phyloP scores from a whole-genome alignment of 92 coral and sea anemone species.

The Porites rus region DNA sequence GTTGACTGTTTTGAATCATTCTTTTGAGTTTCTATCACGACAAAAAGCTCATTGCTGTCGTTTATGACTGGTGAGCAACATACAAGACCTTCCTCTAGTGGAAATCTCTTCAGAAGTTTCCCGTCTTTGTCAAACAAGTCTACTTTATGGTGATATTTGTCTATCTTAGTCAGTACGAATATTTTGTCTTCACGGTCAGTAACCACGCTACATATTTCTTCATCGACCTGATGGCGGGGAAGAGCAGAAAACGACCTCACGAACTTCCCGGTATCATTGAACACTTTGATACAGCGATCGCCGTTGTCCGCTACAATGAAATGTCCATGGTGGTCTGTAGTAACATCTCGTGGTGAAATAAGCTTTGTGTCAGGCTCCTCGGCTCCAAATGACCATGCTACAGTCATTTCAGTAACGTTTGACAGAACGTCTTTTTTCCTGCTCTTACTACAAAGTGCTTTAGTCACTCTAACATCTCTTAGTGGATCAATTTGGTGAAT shows the following conservation, averaged over 20 bases:
- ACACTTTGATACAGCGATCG: not conserved
- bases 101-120: not conserved
- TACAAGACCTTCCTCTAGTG: not conserved
- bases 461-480: constrained; percentile 9
- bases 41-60: constrained; percentile 7
- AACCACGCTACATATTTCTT: not conserved
- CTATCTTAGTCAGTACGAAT: constrained; percentile 7
- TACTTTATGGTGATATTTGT: constrained; percentile 5
- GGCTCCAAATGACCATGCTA: constrained; percentile 5
- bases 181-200: constrained; percentile 1
- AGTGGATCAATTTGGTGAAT: not conserved
- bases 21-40: not conserved
- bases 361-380: not conserved
- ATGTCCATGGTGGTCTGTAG: not conserved
- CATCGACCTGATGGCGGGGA: not conserved
- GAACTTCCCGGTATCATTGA: not conserved
- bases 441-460: not conserved
- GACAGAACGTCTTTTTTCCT: no score
- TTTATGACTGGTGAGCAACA: not conserved
- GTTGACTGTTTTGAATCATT: not conserved
- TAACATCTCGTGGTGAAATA: not conserved
- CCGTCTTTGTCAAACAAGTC: not conserved
- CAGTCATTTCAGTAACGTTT: not conserved
- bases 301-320: constrained; percentile 3
- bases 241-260: not conserved